Evolutionary conservation across 2,797 vertebrate species (phyloP).

Genomic region (Morus bassanus): DNA sequence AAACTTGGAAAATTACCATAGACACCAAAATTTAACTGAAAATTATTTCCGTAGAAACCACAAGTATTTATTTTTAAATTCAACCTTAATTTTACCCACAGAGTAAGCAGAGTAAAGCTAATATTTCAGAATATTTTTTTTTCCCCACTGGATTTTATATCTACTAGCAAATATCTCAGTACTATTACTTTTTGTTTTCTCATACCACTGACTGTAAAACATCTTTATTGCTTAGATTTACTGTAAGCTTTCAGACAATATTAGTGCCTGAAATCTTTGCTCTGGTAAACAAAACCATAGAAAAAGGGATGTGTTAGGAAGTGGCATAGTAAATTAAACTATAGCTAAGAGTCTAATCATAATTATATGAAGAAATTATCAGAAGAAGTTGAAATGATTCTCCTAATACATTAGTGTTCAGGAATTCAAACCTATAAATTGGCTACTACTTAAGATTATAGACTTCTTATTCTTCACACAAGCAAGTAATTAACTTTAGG

Average conservation of each 20-base stretch:
- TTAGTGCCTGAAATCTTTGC: conserved; percentile 44
- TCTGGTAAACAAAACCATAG: conserved; percentile 63
- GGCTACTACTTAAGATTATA: conserved; percentile 39
- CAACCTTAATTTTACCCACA: background rate
- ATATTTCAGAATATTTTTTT: background rate
- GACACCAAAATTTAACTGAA: background rate
- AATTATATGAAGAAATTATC: conserved; percentile 44
- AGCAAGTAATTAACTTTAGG: conserved; percentile 8
- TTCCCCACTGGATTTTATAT: background rate
- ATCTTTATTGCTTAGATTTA: conserved; percentile 56
- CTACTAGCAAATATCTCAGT: background rate
- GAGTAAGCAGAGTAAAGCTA: background rate
- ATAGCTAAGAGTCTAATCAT: conserved; percentile 24
- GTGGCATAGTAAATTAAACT: conserved; percentile 52
- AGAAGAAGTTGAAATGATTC: conserved; percentile 5
- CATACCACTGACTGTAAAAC: conserved; percentile 66
- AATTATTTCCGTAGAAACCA: background rate
- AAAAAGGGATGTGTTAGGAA: conserved; percentile 62
- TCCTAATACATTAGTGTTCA: conserved; percentile 13
- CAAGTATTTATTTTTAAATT: background rate
- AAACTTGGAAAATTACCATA: background rate
- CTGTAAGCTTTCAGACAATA: conserved; percentile 67
- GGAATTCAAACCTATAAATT: conserved; percentile 15
- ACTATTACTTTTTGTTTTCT: background rate
- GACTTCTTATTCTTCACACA: background rate